Evolutionary conservation across 2,113 vertebrate species (phyloP).

Genomic region (Platichthys flesus): DNA sequence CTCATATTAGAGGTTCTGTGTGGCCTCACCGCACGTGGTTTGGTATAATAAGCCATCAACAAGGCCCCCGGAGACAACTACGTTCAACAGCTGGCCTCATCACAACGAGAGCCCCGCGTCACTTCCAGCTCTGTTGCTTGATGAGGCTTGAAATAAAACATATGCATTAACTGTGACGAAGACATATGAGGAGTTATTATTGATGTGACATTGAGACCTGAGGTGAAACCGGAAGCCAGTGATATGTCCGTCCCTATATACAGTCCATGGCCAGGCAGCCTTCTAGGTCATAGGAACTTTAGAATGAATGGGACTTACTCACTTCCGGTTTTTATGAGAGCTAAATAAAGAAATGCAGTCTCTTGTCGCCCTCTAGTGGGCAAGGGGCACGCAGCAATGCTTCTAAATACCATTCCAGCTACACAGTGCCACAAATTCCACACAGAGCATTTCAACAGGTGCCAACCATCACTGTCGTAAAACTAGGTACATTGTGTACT

Average conservation of each 20-base stretch:
- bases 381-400: background rate
- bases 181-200: background rate
- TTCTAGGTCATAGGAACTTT: background rate
- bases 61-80: constrained; percentile 6
- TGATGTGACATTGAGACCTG: background rate
- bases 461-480: background rate
- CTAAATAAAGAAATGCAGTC: background rate
- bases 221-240: background rate
- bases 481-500: background rate
- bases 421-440: background rate
- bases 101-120: constrained; percentile 15
- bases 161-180: background rate
- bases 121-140: background rate
- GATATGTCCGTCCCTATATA: background rate
- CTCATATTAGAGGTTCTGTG: background rate
- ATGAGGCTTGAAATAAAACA: constrained; percentile 32
- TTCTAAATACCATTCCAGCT: background rate
- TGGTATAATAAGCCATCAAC: background rate
- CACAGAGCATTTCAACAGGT: background rate
- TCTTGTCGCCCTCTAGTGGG: constrained; percentile 63
- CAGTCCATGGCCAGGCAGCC: background rate
- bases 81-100: constrained; percentile 3
- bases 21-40: background rate
- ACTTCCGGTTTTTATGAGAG: background rate
- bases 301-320: background rate